phyloP scores from a whole-genome alignment of 2,113 vertebrate species.

The Muntiacus reevesi region DNA sequence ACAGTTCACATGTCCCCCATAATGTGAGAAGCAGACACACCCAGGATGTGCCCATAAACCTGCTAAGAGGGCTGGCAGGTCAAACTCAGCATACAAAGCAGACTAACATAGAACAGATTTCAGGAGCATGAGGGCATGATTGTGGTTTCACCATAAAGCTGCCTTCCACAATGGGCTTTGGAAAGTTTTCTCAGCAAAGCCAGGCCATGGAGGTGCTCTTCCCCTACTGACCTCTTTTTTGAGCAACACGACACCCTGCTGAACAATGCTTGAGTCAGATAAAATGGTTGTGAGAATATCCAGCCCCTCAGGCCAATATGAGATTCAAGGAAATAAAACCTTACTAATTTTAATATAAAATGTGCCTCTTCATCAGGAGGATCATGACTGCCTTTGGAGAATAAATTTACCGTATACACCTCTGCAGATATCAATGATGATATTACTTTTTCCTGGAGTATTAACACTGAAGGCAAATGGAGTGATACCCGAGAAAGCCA shows the following conservation, averaged over 20 bases:
- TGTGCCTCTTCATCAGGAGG: background rate
- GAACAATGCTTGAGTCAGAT: background rate
- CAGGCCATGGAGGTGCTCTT: background rate
- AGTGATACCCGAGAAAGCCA: background rate
- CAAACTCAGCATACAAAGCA: background rate
- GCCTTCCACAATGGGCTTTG: background rate
- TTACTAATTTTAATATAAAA: conserved; percentile 5
- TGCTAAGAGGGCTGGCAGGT: background rate
- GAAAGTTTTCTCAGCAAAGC: background rate
- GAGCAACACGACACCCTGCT: fast-evolving
- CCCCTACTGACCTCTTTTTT: background rate
- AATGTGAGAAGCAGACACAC: background rate
- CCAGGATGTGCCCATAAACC: background rate
- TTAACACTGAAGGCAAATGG: background rate
- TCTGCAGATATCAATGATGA: background rate
- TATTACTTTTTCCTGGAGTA: background rate
- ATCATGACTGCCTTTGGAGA: background rate
- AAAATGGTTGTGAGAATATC: background rate
- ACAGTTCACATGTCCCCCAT: background rate
- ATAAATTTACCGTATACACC: background rate
- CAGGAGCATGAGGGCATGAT: background rate
- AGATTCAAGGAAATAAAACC: background rate
- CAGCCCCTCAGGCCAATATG: background rate
- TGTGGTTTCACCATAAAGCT: background rate
- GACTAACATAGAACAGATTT: background rate